phyloP scores from a whole-genome alignment of 2,888 invertebrate genomes.

The Laspeyria flexula region DNA sequence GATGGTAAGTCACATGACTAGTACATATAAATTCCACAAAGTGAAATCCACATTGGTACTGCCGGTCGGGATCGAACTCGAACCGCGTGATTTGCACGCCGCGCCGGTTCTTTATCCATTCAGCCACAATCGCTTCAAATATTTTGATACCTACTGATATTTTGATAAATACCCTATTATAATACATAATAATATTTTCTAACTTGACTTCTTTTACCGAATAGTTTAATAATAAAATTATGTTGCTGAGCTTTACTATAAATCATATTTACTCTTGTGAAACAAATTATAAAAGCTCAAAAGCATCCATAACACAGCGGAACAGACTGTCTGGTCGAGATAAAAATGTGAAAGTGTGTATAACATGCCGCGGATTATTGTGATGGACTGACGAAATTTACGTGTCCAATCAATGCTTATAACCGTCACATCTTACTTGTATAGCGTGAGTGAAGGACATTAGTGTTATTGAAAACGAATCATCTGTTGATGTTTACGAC shows the following conservation, averaged over 20 bases:
- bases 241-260: neutral
- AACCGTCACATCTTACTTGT: slow-evolving; percentile 50
- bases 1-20: too few relatives aligned
- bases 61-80: too few relatives aligned
- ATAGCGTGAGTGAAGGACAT: slow-evolving; percentile 23
- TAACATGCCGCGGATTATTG: slow-evolving; percentile 48
- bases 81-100: too few relatives aligned
- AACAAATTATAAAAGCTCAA: slow-evolving; percentile 12
- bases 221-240: too few relatives aligned
- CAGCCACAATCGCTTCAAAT: too few relatives aligned
- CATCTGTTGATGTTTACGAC: neutral
- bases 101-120: too few relatives aligned
- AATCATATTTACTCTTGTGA: slow-evolving; percentile 14
- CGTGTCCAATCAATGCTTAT: slow-evolving; percentile 54
- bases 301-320: slow-evolving; percentile 14
- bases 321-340: slow-evolving; percentile 18
- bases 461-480: slow-evolving; percentile 25
- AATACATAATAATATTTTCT: too few relatives aligned
- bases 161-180: too few relatives aligned
- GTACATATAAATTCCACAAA: too few relatives aligned
- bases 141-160: too few relatives aligned
- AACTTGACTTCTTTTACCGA: too few relatives aligned
- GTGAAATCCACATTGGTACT: too few relatives aligned
- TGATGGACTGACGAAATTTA: slow-evolving; percentile 56
- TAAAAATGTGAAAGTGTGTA: slow-evolving; percentile 60